Evolutionary conservation across 2,797 vertebrate genomes (phyloP), one percentile per base, ranked within the genome.

Genomic region (Oreochromis grahami): DNA sequence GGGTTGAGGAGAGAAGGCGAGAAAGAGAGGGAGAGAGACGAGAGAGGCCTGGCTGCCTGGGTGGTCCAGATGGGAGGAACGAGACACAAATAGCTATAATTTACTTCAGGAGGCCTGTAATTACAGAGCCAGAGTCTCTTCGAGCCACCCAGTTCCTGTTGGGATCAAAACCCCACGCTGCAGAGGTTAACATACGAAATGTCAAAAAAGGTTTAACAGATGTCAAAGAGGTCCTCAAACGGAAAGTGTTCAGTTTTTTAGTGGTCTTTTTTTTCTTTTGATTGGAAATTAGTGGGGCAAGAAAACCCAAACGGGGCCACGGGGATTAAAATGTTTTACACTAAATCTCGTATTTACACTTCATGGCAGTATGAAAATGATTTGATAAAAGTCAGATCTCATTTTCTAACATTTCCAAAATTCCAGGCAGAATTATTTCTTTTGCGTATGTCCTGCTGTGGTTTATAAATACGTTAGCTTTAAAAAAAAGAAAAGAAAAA

Each of bases 51-150:
- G 87, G 91, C 97, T 93, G 95, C 92, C 94, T 97, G 97, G 97
- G 97, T 97, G 97, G 97, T 97, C 97, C 97, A 97, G 96, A 97
- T 97, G 97, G 96, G 96, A 96, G 96, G 96, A 96, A 96, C 95
- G 92, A 97, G 97, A 97, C 97, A 97, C 96, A 97, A 97, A 97
- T 97, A 97, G 96, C 96, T 97, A 96, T 97, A 97, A 97, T 97
- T 97, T 97, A 96, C 96, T 97, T 96, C 96, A 96, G 96, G 96
- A 97, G 96, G 95, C 95, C 96, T 96, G 95, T 97, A 97, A 97
- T 97, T 97, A 97, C 95, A 97, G 96, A 95, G 96, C 96, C 95
- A 96, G 95, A 96, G 96, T 96, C 95, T 97, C 94, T 91, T 88
- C 89, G 91, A 96, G 96, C 95, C 96, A 95, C 96, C 95, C 95